Percentiles rank a stretch among this genome's conserved stretches.
Evolutionary conservation across 2,797 vertebrate species (phyloP).

Genomic region (Apodemus agrarius): DNA sequence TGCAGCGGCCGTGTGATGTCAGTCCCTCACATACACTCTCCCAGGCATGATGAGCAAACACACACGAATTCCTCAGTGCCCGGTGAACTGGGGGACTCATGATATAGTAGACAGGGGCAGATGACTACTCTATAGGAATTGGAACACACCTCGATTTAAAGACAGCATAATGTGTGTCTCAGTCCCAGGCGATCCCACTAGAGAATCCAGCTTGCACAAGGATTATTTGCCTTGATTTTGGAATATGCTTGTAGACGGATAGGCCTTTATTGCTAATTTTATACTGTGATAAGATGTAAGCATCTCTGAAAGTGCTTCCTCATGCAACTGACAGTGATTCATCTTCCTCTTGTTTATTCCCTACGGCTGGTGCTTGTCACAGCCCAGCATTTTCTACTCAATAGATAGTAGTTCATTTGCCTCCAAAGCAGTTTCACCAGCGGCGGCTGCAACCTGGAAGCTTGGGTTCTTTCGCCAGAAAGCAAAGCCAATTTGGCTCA

Average conservation of each 20-base stretch:
- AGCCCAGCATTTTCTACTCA: neutral
- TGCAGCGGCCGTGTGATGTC: accelerated
- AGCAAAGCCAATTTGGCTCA: slow-evolving; percentile 21
- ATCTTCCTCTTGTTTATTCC: neutral
- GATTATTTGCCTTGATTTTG: slow-evolving; percentile 2
- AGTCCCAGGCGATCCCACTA: neutral
- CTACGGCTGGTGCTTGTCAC: neutral
- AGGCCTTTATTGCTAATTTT: neutral
- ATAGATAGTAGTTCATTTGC: neutral
- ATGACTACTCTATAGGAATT: neutral
- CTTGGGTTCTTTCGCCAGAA: slow-evolving; percentile 15
- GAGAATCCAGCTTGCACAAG: neutral
- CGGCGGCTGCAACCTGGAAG: neutral
- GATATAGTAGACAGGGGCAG: neutral
- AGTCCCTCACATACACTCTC: neutral
- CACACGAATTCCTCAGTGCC: accelerated
- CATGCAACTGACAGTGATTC: neutral
- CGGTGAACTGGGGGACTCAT: neutral
- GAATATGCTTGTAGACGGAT: neutral
- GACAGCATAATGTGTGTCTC: neutral
- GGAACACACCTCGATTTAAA: neutral
- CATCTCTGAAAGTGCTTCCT: neutral
- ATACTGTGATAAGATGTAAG: neutral
- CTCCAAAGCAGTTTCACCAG: neutral
- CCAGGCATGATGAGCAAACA: neutral